These are phyloP conservation scores for Syngnathus typhle DNA, from an alignment of 2,113 vertebrate species.

Conservation along the genomic window DNA sequence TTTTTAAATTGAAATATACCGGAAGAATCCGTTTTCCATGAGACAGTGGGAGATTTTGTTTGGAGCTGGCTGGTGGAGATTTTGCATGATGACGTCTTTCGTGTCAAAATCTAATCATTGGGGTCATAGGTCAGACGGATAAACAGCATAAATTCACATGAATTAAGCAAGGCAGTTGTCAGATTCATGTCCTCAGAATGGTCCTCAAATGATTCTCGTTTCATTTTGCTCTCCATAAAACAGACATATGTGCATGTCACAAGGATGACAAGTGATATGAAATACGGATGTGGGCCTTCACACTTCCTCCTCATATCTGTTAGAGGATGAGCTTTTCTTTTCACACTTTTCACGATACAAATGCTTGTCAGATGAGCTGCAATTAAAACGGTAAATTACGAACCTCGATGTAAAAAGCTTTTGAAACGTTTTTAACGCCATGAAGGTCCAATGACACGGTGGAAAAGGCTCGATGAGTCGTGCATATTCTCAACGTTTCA, in stretches of 20 bases:
- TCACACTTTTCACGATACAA: constrained; percentile 1
- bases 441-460: neutral
- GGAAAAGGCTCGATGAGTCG: neutral
- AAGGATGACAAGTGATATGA: constrained; percentile 6
- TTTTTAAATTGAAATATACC: constrained; percentile 72
- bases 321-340: neutral
- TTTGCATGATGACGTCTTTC: constrained; percentile 64
- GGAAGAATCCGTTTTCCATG: constrained; percentile 75
- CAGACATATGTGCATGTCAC: neutral
- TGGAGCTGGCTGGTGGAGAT: constrained; percentile 61
- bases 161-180: neutral
- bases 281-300: constrained; percentile 1
- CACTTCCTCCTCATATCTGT: constrained; percentile 1
- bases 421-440: neutral
- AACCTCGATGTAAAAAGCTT: neutral
- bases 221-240: no score
- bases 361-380: neutral
- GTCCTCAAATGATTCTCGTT: neutral
- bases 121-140: neutral
- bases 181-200: neutral
- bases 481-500: neutral
- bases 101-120: constrained; percentile 63
- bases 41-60: constrained; percentile 68
- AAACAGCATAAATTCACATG: neutral
- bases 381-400: neutral